Evolutionary conservation across 2,113 vertebrate species (phyloP), one percentile per base, ranked within the genome.

Genomic region (Xenopus laevis): DNA sequence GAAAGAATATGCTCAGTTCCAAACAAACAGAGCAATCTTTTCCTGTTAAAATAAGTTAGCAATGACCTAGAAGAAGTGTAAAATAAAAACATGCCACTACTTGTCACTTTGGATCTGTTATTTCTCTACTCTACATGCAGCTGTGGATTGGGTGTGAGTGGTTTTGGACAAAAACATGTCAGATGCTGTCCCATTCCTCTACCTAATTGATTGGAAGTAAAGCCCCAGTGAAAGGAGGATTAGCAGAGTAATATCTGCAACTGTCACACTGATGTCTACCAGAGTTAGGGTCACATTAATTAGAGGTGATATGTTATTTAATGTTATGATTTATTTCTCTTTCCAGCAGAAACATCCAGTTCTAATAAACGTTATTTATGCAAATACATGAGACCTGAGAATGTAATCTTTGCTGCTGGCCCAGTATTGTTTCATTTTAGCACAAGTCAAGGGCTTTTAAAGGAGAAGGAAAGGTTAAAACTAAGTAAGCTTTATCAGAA

Each of bases 101-200:
- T 77, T 83, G 82, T 87, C 83, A 84, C 79, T 86, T 87, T 87
- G 65, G 75, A 83, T 83, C 76, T 59, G 71, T 83, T 78, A 63
- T 20, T 66, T 23, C 20, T 55, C 68, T 2, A 9, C 23, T 55
- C 68, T 2, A 9, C 23, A 27, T 33, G 10, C 10, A 50, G 0
- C 52, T 44, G 3, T 50, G 11, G 6, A 16, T 10, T 16, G 15
- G 6, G 4, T 15, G 47, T 50, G 15, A 50, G 47, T 12, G 47
- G 47, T 50, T 50, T 50, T 50, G 47, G 15, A 50, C 15, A 50
- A 16, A 50, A 16, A 10, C 44, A 45, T 50, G 52, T 61, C 23
- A 78, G 44, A 20, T 18, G 15, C 62, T 30, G 65, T 21, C 21
- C 27, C 68, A 18, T 21, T 59, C 33, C 30, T 55, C 50, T 40